These are phyloP conservation scores for Myotis yumanensis DNA, from an alignment of 2,113 vertebrate species.

Conservation along the genomic window DNA sequence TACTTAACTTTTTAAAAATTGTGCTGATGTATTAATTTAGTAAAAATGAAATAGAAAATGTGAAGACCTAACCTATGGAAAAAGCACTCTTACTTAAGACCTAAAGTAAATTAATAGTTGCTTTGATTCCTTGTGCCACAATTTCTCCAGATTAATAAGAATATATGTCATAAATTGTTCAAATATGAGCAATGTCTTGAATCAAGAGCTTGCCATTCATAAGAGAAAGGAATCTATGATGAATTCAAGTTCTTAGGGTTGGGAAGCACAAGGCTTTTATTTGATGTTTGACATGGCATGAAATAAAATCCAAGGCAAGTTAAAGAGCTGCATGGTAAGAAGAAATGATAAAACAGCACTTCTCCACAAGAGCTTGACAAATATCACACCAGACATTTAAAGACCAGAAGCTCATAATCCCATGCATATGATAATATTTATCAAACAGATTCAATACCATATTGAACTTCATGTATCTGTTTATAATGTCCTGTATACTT, in stretches of 20 bases:
- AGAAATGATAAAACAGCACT: neutral
- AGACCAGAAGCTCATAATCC: neutral
- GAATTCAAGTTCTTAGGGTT: neutral
- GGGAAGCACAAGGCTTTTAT: neutral
- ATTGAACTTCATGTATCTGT: constrained; percentile 4
- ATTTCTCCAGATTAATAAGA: constrained; percentile 38
- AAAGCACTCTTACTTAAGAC: neutral
- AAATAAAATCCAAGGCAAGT: neutral
- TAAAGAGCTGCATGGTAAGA: neutral
- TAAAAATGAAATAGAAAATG: constrained; percentile 40
- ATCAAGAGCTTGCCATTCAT: neutral
- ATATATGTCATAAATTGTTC: neutral
- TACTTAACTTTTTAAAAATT: neutral
- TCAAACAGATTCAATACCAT: neutral
- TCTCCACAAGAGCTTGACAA: neutral
- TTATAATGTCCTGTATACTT: neutral
- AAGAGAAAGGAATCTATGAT: neutral
- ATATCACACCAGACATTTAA: neutral
- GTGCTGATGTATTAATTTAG: neutral
- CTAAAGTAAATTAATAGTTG: constrained; percentile 2
- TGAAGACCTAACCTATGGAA: neutral
- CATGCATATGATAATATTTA: neutral
- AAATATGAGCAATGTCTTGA: neutral
- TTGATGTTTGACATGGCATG: neutral
- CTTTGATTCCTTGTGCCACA: neutral